Conservation (phyloP, 2,113 vertebrate genomes). For the Solea solea region DNA sequence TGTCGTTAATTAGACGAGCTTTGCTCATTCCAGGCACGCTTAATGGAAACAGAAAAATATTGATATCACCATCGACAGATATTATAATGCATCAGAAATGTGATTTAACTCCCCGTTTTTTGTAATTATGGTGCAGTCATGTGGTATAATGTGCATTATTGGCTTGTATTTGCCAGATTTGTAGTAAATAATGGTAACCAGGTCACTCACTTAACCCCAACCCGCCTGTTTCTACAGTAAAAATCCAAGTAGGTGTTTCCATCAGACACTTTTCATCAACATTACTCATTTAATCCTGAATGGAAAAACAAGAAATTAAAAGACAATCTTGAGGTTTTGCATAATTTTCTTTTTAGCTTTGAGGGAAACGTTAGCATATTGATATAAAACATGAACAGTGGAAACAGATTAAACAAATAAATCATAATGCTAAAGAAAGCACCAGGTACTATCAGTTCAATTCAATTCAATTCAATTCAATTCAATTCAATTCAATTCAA, state of each 20-base stretch:
- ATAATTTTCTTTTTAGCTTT: no score
- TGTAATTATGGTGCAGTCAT: constrained; percentile 72
- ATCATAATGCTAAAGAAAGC: no score
- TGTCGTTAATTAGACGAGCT: constrained; percentile 73
- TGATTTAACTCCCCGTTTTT: constrained; percentile 68
- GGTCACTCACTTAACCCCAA: constrained; percentile 14
- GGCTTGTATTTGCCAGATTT: constrained; percentile 47
- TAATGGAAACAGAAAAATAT: constrained; percentile 69
- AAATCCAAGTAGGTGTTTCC: constrained; percentile 9
- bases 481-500: no score
- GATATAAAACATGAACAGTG: no score
- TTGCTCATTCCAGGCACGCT: constrained; percentile 45
- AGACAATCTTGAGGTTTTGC: no score
- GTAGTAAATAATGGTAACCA: constrained; percentile 33
- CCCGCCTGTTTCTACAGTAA: background rate
- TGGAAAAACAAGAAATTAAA: no score
- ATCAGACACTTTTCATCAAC: no score
- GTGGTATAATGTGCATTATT: constrained; percentile 63
- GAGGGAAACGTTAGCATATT: no score
- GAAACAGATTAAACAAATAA: no score
- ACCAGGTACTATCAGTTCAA: no score
- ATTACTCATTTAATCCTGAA: no score
- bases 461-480: no score
- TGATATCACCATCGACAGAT: constrained; percentile 77
- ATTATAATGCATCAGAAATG: constrained; percentile 72